phyloP scores from a whole-genome alignment of 2,113 vertebrate species.

The Arvicanthis niloticus region DNA sequence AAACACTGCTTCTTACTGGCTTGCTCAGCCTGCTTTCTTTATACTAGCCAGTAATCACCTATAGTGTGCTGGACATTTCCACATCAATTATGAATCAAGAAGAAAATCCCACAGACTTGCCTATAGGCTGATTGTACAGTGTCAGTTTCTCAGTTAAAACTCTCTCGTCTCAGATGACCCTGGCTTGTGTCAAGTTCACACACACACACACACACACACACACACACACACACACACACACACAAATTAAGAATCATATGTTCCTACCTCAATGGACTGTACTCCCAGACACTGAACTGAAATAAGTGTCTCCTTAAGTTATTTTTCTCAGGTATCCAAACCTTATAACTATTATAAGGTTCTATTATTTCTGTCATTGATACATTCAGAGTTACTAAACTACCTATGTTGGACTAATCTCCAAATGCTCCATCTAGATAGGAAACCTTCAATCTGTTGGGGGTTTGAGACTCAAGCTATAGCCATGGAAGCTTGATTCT shows the following conservation, averaged over 20 bases:
- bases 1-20: neutral
- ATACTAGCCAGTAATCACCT: neutral
- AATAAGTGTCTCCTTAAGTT: neutral
- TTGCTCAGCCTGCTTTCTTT: neutral
- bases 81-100: neutral
- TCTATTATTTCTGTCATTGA: neutral
- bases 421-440: neutral
- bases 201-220: too few relatives aligned
- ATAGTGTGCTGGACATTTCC: neutral
- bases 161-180: neutral
- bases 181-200: neutral
- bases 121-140: neutral
- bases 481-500: neutral
- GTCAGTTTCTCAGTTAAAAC: neutral
- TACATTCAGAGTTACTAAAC: neutral
- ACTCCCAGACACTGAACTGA: neutral
- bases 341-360: neutral
- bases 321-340: neutral
- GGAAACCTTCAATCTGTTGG: neutral
- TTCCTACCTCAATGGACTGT: neutral
- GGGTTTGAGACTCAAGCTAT: neutral
- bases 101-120: neutral
- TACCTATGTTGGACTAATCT: neutral
- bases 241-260: neutral
- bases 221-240: neutral